These are phyloP conservation scores for Dolichomitus sp. DNA, from an alignment of 2,888 invertebrate genomes.

Conservation along the genomic window DNA sequence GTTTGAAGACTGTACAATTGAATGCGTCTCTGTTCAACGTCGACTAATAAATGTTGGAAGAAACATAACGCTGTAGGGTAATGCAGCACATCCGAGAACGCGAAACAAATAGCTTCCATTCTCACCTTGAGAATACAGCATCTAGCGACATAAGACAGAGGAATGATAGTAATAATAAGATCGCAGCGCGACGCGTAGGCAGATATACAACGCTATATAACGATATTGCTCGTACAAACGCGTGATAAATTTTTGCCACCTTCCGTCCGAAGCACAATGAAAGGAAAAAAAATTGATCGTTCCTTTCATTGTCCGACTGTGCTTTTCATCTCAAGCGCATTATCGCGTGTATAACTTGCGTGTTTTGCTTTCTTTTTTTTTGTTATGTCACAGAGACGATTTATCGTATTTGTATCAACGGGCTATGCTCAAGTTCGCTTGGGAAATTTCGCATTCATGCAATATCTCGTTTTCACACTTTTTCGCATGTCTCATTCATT, in stretches of 20 bases:
- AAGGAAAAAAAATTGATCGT: conserved; percentile 9
- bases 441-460: conserved; percentile 30
- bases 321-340: conserved; percentile 27
- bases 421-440: conserved; percentile 35
- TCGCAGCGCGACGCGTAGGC: conserved; percentile 71
- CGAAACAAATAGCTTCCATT: conserved; percentile 20
- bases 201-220: conserved; percentile 74
- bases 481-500: conserved; percentile 45
- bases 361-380: conserved; percentile 20
- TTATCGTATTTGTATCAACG: conserved; percentile 40
- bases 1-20: too few relatives aligned
- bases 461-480: conserved; percentile 44
- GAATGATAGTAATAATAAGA: conserved; percentile 72
- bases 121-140: conserved; percentile 13
- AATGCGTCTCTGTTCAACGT: neutral
- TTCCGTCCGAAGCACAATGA: conserved; percentile 47
- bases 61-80: neutral
- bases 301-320: conserved; percentile 15
- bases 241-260: conserved; percentile 64
- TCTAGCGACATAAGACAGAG: conserved; percentile 50
- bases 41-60: neutral
- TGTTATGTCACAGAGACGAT: conserved; percentile 35
- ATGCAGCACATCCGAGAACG: neutral
- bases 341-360: conserved; percentile 1
- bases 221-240: conserved; percentile 77